Evolutionary conservation across 2,888 invertebrate genomes (phyloP), one percentile per base, ranked within the genome.

Genomic region (Amblyjoppa proteus): DNA sequence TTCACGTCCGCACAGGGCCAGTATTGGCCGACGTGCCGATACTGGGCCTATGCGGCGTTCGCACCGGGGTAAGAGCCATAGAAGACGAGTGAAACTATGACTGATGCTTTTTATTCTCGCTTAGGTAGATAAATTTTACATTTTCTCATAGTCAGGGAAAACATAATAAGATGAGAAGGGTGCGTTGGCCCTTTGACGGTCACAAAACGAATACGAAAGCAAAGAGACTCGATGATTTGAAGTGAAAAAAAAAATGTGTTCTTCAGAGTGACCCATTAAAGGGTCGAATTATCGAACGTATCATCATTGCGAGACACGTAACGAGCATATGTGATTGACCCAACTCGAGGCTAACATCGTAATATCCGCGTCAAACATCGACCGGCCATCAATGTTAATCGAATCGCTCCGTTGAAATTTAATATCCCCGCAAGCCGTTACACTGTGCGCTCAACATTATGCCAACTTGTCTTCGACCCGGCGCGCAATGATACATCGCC

Each of bases 321-420:
- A 58, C 58, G 58, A 28, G 58, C 58, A 58, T 28, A 58, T 28
- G 28, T 13, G 58, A 58, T 58, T 58, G 9, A 58, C 58, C 58
- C 25, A 28, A 11, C 28, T 11, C 25, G 25, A 28, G 13, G 25
- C 58, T 25, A 25, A 13, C 58, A 13, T 58, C 58, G 58, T 11
- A 25, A 58, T 58, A 28, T 3, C 11, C 58, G 25, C 58, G 58
- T 25, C 11, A 11, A 58, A 58, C 25, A 58, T 58, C 25, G 58
- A 28, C 58, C 11, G 25, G 56, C 28, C 11, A 28, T 58, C 28
- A 25, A 58, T 58, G 58, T 11, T 58, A 58, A 58, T 58, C 58
- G 58, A 25, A 58, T 4, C 25, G 28, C 58, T 4, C 28, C 56
- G 58, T 58, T 25, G 58, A 28, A 28, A 45, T 45, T 45, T 45